phyloP scores from a whole-genome alignment of 1,140 invertebrate species.

The Drosophila quadrilineata region DNA sequence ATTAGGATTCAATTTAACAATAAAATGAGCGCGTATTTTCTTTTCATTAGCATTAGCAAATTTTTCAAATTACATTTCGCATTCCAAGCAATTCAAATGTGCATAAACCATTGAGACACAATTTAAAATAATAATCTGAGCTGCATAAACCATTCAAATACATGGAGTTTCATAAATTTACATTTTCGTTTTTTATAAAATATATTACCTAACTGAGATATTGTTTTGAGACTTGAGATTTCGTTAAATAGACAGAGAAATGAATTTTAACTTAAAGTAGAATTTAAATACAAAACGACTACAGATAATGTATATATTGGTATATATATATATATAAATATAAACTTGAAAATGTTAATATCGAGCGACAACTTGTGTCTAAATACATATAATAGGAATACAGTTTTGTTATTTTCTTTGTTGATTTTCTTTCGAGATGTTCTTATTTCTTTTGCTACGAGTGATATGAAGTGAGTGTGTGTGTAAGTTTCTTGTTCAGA shows the following conservation, averaged over 20 bases:
- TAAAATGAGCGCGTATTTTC: background rate
- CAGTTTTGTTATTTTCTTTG: constrained; percentile 45
- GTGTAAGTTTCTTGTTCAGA: constrained; percentile 16
- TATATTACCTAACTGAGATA: background rate
- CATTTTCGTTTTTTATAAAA: too few species aligned
- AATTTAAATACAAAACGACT: constrained; percentile 15
- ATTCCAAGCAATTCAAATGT: background rate
- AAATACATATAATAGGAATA: constrained; percentile 75
- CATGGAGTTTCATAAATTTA: constrained; percentile 1
- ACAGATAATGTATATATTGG: constrained; percentile 17
- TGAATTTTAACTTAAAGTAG: constrained; percentile 32
- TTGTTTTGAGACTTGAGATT: constrained; percentile 28
- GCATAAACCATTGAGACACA: too few species aligned
- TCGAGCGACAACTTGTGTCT: constrained; percentile 25
- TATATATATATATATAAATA: constrained; percentile 20
- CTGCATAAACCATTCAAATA: too few species aligned
- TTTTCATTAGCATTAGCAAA: constrained; percentile 14
- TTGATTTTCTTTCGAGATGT: too few species aligned
- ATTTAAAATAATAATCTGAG: too few species aligned
- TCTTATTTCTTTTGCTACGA: constrained; percentile 43
- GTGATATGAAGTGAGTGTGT: constrained; percentile 59
- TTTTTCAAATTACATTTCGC: too few species aligned
- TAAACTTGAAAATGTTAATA: constrained; percentile 42
- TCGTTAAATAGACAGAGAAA: constrained; percentile 20
- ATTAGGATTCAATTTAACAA: constrained; percentile 22